phyloP scores from a whole-genome alignment of 2,797 vertebrate genomes.

The Cichlasoma orientale region DNA sequence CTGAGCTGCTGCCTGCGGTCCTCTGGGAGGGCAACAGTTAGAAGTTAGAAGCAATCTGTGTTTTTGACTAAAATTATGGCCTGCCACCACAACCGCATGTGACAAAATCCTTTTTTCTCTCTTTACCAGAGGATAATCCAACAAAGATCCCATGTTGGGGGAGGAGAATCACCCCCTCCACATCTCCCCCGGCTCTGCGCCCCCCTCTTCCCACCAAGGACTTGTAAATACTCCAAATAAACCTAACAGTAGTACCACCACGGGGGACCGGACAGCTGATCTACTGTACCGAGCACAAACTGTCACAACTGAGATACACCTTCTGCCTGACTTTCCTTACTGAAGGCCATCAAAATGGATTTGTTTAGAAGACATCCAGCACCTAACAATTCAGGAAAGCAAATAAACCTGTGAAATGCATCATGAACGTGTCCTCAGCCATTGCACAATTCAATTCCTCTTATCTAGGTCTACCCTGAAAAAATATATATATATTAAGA shows the following conservation, averaged over 20 bases:
- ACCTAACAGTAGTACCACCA: background rate
- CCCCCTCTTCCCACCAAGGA: background rate
- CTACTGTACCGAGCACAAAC: background rate
- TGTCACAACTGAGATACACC: background rate
- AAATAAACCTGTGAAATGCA: background rate
- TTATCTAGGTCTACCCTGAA: background rate
- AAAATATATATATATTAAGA: background rate
- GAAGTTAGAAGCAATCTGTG: background rate
- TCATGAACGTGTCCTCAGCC: background rate
- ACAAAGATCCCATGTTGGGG: conserved; percentile 62
- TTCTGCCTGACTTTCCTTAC: background rate
- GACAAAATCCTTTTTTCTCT: background rate
- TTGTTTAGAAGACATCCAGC: background rate
- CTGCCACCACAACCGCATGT: background rate
- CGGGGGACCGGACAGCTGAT: too few species aligned
- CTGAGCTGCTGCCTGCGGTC: conserved; percentile 94
- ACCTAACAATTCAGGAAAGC: background rate
- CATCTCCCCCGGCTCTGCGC: background rate
- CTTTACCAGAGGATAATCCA: conserved; percentile 65
- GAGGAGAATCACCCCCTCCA: conserved; percentile 21
- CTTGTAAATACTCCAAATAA: background rate
- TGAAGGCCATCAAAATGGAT: background rate
- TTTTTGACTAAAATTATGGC: background rate
- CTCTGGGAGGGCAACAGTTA: conserved; percentile 75
- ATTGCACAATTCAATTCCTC: background rate